phyloP scores from a whole-genome alignment of 2,797 vertebrate species.

The Eidolon dupreanum region DNA sequence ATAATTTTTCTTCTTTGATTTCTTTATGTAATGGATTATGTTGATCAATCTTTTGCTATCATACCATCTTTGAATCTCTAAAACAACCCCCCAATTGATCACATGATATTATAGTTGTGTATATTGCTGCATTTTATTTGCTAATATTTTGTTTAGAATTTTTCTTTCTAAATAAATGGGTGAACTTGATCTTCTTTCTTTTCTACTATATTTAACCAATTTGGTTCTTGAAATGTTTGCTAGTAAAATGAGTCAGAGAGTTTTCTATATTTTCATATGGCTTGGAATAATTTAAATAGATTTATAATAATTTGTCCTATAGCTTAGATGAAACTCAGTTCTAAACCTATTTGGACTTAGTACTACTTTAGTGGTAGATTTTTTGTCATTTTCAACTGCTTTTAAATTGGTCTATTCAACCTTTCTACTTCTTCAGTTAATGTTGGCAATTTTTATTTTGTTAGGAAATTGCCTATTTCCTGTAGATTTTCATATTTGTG shows the following conservation, averaged over 20 bases:
- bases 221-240: neutral
- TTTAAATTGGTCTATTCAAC: neutral
- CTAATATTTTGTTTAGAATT: neutral
- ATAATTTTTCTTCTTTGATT: conserved; percentile 20
- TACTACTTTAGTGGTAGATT: neutral
- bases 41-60: neutral
- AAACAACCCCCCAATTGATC: neutral
- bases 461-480: neutral
- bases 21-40: neutral
- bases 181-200: neutral
- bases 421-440: neutral
- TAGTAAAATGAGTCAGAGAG: neutral
- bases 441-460: neutral
- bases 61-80: neutral
- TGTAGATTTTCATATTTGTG: neutral
- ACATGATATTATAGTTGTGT: neutral
- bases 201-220: neutral
- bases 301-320: neutral
- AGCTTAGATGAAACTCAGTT: neutral
- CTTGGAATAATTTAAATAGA: neutral
- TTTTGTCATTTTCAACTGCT: neutral
- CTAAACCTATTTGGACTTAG: neutral
- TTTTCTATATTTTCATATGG: neutral
- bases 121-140: neutral
- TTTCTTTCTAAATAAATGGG: neutral